These are phyloP conservation scores for Euglossa dilemma DNA, from an alignment of 1,140 invertebrate genomes.

Conservation along the genomic window DNA sequence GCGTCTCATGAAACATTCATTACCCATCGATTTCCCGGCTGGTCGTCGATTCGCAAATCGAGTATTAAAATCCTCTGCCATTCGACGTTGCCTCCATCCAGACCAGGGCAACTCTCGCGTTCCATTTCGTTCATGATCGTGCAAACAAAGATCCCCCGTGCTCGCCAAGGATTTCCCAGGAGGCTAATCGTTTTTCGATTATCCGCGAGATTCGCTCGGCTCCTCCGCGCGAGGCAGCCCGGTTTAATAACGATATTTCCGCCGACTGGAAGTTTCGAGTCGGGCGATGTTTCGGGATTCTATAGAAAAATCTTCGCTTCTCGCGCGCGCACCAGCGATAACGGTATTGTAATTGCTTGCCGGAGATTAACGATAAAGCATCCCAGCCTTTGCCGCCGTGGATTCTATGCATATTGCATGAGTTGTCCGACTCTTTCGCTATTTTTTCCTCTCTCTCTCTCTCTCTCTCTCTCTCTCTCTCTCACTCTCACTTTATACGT, in stretches of 20 bases:
- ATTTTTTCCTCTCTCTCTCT: background rate
- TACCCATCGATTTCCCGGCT: background rate
- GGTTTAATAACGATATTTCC: too few relatives aligned
- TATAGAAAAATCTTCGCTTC: conserved; percentile 4
- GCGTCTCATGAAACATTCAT: conserved; percentile 38
- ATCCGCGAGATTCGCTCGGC: background rate
- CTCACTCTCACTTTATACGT: background rate
- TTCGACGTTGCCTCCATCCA: background rate
- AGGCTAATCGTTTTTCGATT: background rate
- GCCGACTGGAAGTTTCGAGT: too few relatives aligned
- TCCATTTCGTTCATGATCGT: background rate
- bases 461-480: background rate
- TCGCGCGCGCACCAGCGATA: conserved; percentile 12
- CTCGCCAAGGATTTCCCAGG: background rate
- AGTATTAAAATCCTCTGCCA: background rate
- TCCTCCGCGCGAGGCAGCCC: background rate
- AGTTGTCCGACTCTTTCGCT: background rate
- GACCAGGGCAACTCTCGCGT: too few relatives aligned
- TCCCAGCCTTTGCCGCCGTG: background rate
- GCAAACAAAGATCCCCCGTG: background rate
- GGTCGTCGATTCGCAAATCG: conserved; percentile 19
- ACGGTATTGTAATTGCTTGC: conserved; percentile 42
- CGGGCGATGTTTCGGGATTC: background rate
- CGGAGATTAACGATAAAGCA: conserved; percentile 43
- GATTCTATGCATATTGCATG: conserved; percentile 35